Conservation (phyloP, 2,797 vertebrate species). For the Arnoldichthys spilopterus region DNA sequence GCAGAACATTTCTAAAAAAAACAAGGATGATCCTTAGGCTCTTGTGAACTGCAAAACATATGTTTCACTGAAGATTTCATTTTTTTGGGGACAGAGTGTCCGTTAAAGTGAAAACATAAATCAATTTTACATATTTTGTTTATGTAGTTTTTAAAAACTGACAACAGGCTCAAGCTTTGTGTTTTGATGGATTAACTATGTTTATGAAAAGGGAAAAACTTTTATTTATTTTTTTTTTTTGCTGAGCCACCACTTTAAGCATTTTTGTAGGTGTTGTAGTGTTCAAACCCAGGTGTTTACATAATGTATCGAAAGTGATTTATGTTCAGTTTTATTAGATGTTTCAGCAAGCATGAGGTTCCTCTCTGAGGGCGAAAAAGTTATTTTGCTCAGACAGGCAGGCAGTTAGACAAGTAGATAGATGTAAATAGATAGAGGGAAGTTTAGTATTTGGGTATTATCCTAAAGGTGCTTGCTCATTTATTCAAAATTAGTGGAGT, state of each 20-base stretch:
- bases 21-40: slow-evolving; percentile 19
- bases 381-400: neutral
- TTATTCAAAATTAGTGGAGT: slow-evolving; percentile 58
- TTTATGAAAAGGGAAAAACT: neutral
- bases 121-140: no score
- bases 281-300: neutral
- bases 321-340: neutral
- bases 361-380: neutral
- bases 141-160: slow-evolving; percentile 3
- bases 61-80: slow-evolving; percentile 21
- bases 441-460: neutral
- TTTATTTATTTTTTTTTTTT: no score
- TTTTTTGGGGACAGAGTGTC: neutral
- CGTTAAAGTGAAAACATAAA: neutral
- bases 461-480: slow-evolving; percentile 53
- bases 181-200: neutral
- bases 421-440: neutral
- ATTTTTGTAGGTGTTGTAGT: neutral
- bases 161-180: neutral
- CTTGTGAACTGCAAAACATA: slow-evolving; percentile 45
- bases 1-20: slow-evolving; percentile 25
- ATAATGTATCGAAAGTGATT: neutral
- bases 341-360: neutral
- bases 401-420: neutral
- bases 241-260: neutral